phyloP scores from a whole-genome alignment of 2,113 vertebrate genomes.

The Alligator mississippiensis region DNA sequence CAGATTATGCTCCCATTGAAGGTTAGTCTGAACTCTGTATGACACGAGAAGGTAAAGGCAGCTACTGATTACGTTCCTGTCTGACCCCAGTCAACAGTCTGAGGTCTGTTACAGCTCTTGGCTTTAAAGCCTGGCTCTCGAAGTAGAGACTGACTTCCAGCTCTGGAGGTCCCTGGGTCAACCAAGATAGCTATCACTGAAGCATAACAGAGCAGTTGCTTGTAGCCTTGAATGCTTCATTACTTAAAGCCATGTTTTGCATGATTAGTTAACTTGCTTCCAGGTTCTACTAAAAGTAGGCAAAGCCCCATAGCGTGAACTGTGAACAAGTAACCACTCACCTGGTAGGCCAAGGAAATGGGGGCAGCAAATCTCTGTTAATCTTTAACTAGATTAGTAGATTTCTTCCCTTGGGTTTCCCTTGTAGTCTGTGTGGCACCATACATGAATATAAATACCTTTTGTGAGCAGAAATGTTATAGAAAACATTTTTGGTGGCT shows the following conservation, averaged over 20 bases:
- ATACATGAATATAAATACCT: background rate
- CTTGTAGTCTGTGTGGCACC: background rate
- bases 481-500: background rate
- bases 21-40: background rate
- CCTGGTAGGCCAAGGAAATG: accelerated
- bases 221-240: accelerated
- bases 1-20: background rate
- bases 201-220: accelerated
- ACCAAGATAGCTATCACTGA: background rate
- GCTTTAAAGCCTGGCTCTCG: background rate
- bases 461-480: background rate
- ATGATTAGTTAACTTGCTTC: background rate
- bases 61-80: background rate
- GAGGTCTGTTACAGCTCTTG: background rate
- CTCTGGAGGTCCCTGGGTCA: background rate
- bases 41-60: background rate
- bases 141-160: background rate
- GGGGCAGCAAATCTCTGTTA: background rate
- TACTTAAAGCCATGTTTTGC: accelerated
- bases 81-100: background rate
- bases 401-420: background rate
- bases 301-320: background rate
- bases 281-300: accelerated
- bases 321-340: accelerated
- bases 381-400: no score